Percentiles rank a stretch among this genome's conserved stretches.
Evolutionary conservation across 2,888 invertebrate genomes (phyloP).

Genomic region (Catocala nupta): DNA sequence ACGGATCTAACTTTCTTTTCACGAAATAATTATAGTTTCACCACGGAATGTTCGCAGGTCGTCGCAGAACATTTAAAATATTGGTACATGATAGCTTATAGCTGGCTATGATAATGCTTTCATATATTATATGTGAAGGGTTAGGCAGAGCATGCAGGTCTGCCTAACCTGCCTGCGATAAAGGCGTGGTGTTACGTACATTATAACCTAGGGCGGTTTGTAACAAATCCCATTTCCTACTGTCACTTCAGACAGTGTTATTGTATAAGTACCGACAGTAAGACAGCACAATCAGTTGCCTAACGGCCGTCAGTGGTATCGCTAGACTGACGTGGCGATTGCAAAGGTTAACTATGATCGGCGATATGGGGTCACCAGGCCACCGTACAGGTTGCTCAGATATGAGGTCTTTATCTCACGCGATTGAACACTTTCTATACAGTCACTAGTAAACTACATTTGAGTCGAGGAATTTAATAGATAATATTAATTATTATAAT

Average conservation of each 20-base stretch:
- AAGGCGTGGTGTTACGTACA: not conserved
- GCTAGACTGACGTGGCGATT: constrained; percentile 31
- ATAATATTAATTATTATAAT: no score
- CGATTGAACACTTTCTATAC: not conserved
- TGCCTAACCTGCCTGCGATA: no score
- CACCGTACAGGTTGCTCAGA: constrained; percentile 12
- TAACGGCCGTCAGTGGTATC: constrained; percentile 31
- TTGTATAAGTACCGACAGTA: constrained; percentile 28
- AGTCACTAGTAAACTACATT: no score
- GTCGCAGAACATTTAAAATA: no score
- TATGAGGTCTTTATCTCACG: constrained; percentile 7
- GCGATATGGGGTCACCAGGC: constrained; percentile 15
- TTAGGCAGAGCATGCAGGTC: no score
- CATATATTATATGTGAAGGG: no score
- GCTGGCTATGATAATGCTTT: no score
- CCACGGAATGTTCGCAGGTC: no score
- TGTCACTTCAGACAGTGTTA: constrained; percentile 16
- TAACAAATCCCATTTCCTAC: constrained; percentile 12
- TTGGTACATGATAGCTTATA: no score
- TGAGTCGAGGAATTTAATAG: no score
- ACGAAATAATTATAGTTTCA: no score
- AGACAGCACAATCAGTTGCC: constrained; percentile 34
- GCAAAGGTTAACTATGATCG: constrained; percentile 31
- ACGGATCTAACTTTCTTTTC: no score
- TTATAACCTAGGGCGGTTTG: constrained; percentile 1